Percentiles rank a stretch among this genome's conserved stretches.
phyloP scores from a whole-genome alignment of 2,797 vertebrate species.

The Catamblyrhynchus diadema region DNA sequence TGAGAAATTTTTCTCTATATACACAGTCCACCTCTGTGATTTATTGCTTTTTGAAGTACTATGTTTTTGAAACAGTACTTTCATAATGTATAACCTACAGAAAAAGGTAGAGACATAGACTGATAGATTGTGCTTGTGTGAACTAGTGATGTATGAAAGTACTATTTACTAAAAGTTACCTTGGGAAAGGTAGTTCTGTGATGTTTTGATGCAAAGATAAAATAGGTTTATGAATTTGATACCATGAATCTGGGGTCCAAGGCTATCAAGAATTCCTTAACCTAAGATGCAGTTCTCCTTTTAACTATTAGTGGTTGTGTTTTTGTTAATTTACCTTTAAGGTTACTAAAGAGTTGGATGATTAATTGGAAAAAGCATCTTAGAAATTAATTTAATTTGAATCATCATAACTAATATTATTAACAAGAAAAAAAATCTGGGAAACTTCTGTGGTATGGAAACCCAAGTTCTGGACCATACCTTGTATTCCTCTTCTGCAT shows the following conservation, averaged over 20 bases:
- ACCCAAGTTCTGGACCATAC: fast-evolving
- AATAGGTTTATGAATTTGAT: neutral
- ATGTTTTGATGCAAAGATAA: neutral
- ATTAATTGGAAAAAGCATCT: neutral
- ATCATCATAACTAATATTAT: neutral
- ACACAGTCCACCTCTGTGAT: neutral
- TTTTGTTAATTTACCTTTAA: neutral
- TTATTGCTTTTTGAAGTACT: neutral
- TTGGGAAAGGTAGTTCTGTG: neutral
- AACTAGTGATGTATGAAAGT: neutral
- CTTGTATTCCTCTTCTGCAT: neutral
- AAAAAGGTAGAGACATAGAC: neutral
- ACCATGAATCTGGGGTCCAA: neutral
- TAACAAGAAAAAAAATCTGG: neutral
- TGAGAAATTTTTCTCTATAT: neutral
- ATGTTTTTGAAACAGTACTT: neutral
- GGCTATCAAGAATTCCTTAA: neutral
- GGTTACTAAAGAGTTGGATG: neutral
- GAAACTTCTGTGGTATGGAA: neutral
- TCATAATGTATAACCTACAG: neutral
- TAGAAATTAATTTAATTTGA: neutral
- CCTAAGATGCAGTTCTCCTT: neutral
- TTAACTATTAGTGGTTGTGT: neutral
- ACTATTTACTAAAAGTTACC: neutral
- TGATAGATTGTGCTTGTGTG: neutral